A percentile compares a stretch with the other conserved stretches of the same genome.
phyloP scores from a whole-genome alignment of 2,797 vertebrate genomes.

The Choloepus didactylus region DNA sequence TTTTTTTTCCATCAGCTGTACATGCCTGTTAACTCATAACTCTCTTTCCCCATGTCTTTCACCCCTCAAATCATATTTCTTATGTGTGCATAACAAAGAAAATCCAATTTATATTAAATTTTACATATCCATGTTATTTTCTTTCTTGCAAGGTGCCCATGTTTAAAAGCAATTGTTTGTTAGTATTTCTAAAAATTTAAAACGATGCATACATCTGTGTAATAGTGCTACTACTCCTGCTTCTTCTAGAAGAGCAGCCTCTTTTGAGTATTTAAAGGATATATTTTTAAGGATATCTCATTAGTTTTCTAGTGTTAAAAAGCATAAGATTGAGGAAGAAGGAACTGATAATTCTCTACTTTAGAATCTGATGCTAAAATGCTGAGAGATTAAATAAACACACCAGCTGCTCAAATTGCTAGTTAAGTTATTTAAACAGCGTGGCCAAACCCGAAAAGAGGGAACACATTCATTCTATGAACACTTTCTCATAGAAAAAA shows the following conservation, averaged over 20 bases:
- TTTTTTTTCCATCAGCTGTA: slow-evolving; percentile 63
- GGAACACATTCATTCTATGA: neutral
- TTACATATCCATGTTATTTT: neutral
- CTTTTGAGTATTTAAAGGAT: neutral
- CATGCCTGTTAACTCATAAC: slow-evolving; percentile 56
- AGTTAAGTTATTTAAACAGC: slow-evolving; percentile 58
- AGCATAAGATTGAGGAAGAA: slow-evolving; percentile 55
- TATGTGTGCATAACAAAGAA: slow-evolving; percentile 43
- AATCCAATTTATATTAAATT: neutral
- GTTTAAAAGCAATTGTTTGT: slow-evolving; percentile 30
- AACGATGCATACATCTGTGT: slow-evolving; percentile 26
- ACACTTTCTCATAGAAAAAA: neutral
- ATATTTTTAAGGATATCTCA: neutral
- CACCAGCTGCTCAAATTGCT: slow-evolving; percentile 61
- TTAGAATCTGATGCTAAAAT: slow-evolving; percentile 69
- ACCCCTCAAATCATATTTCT: slow-evolving; percentile 38
- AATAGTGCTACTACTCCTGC: neutral
- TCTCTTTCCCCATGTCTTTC: slow-evolving; percentile 58
- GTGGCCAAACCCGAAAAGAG: slow-evolving; percentile 13
- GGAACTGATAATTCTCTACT: slow-evolving; percentile 58
- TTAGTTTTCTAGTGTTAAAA: slow-evolving; percentile 58
- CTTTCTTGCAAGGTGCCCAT: neutral
- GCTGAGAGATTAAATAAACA: slow-evolving; percentile 69
- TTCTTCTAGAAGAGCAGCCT: slow-evolving; percentile 1
- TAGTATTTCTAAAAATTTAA: slow-evolving; percentile 20